Evolutionary conservation across 2,113 vertebrate genomes (phyloP).

Genomic region (Lethenteron reissneri): DNA sequence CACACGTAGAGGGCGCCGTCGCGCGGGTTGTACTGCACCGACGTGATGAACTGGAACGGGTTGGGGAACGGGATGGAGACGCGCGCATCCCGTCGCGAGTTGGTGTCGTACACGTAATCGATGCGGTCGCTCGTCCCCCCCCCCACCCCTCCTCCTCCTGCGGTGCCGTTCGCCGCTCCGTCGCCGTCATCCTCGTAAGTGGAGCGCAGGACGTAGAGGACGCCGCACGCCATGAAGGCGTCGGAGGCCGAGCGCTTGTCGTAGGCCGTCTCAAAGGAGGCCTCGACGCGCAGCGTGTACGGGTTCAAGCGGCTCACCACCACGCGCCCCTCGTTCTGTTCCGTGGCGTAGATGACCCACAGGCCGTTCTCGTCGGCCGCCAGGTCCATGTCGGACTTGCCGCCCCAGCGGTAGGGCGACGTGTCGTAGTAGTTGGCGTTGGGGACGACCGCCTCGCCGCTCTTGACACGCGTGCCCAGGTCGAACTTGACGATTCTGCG

Average conservation of each 20-base stretch:
- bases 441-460: slow-evolving; percentile 65
- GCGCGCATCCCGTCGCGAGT: slow-evolving; percentile 70
- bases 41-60: slow-evolving; percentile 94
- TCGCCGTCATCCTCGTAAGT: no score
- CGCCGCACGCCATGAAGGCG: no score
- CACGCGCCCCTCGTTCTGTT: no score
- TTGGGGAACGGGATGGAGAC: slow-evolving; percentile 90
- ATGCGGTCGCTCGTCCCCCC: slow-evolving; percentile 52
- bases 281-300: no score
- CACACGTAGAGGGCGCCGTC: slow-evolving; percentile 94
- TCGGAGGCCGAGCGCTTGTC: no score
- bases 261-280: no score
- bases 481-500: slow-evolving; percentile 82
- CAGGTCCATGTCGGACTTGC: slow-evolving; percentile 75
- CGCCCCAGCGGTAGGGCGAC: slow-evolving; percentile 75
- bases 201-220: no score
- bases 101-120: slow-evolving; percentile 94
- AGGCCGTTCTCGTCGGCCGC: slow-evolving; percentile 41
- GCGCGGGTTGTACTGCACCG: slow-evolving; percentile 97
- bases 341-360: no score
- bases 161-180: not conserved
- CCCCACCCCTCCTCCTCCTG: slow-evolving; percentile 24
- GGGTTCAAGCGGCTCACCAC: no score
- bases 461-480: slow-evolving; percentile 71
- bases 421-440: slow-evolving; percentile 89